Conservation (phyloP, 2,797 vertebrate species). For the Uromys caudimaculatus region DNA sequence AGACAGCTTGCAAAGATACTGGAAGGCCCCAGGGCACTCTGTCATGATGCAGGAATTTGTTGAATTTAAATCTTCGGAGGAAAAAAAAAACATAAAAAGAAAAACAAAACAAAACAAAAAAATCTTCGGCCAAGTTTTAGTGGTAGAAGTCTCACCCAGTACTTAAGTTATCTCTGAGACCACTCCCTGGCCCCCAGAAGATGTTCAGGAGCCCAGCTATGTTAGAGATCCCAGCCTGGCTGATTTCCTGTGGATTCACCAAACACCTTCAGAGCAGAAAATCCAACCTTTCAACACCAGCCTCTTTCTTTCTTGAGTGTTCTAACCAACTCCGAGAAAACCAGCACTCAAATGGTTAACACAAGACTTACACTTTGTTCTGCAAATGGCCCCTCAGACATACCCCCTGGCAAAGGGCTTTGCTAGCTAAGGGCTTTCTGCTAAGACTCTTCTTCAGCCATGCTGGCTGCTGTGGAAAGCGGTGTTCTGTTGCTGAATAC, state of each 20-base stretch:
- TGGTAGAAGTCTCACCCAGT: background rate
- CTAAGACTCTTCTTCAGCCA: conserved; percentile 33
- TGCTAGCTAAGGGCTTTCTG: conserved; percentile 71
- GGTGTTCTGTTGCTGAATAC: conserved; percentile 60
- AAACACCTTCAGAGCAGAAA: conserved; percentile 8
- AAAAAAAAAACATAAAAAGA: too few relatives aligned
- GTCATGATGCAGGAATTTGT: background rate
- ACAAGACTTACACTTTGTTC: conserved; percentile 20
- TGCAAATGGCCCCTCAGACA: conserved; percentile 37
- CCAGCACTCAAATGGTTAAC: background rate
- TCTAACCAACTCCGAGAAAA: conserved; percentile 17
- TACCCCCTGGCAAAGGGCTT: conserved; percentile 67
- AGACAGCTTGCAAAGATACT: background rate
- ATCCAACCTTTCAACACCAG: background rate
- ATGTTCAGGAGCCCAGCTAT: conserved; percentile 3
- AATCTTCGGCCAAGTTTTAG: background rate
- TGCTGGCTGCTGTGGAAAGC: conserved; percentile 81
- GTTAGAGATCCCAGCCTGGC: background rate
- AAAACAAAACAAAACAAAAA: too few relatives aligned
- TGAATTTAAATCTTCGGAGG: background rate
- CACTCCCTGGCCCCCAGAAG: background rate
- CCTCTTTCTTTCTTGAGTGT: background rate
- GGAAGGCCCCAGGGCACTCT: background rate
- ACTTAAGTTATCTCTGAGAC: background rate
- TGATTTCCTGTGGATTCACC: background rate